Conservation (phyloP, 2,797 vertebrate species). For the Rhyacichthys aspro region DNA sequence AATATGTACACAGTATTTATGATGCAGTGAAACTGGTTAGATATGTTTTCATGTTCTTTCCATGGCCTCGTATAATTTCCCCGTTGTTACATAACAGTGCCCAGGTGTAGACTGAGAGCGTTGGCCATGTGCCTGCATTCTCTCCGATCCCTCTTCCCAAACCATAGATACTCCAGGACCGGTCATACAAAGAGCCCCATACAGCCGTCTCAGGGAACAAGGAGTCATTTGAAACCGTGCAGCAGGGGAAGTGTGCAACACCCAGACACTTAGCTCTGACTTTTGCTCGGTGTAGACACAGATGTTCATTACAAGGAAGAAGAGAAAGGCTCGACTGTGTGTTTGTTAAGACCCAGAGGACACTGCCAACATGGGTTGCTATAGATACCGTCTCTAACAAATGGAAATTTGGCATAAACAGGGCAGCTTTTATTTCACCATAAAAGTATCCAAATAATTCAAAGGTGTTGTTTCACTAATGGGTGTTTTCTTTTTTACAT, state of each 20-base stretch:
- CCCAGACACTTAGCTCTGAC: conserved; percentile 39
- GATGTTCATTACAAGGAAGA: conserved; percentile 47
- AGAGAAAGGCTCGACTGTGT: conserved; percentile 53
- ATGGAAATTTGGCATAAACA: conserved; percentile 30
- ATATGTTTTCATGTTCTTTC: conserved; percentile 15
- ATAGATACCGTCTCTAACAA: conserved; percentile 46
- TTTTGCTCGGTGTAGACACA: conserved; percentile 55
- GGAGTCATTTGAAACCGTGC: conserved; percentile 52
- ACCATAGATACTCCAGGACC: conserved; percentile 62
- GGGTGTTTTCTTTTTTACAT: conserved; percentile 24
- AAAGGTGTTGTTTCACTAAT: conserved; percentile 33
- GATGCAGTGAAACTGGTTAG: conserved; percentile 24
- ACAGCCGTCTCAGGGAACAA: conserved; percentile 51
- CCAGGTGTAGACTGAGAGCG: conserved; percentile 59
- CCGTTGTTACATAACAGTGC: conserved; percentile 43
- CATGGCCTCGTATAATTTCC: conserved; percentile 13
- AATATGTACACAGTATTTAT: conserved; percentile 9
- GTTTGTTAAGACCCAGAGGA: conserved; percentile 26
- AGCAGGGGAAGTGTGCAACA: conserved; percentile 42
- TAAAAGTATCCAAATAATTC: conserved; percentile 7
- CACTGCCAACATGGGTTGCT: conserved; percentile 48
- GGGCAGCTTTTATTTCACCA: conserved; percentile 15
- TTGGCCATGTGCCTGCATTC: conserved; percentile 65
- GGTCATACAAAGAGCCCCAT: conserved; percentile 59
- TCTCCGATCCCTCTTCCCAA: conserved; percentile 52